Evolutionary conservation across 2,797 vertebrate genomes (phyloP), one percentile per base, ranked within the genome.

Genomic region (Dendrocincla tyrannina): DNA sequence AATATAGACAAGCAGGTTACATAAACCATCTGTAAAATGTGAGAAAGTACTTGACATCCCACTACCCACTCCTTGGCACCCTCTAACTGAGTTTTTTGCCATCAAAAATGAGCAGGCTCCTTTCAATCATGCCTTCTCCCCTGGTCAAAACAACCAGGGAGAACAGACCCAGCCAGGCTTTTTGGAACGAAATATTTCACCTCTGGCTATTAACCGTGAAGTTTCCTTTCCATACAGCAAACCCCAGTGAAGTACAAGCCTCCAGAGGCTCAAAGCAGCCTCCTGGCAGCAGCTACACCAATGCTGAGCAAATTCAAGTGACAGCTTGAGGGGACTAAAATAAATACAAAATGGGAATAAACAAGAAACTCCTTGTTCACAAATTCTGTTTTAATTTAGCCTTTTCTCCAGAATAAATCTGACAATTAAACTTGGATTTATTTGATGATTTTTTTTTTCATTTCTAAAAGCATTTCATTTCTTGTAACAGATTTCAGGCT

Each of bases 11-110:
- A 89, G 82, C 73, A 86, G 91, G 85, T 97, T 97, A 92, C 7
- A 93, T 94, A 95, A 95, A 70, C 76, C 93, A 75, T 68, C 85
- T 42, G 83, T 80, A 83, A 83, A 77, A 95, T 93, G 91, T 18
- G 79, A 80, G 82, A 89, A 96, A 94, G 89, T 23, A 85, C 93
- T 95, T 85, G 89, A 91, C 90, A 96, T 92, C 94, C 79, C 73
- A 28, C 93, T 89, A 7, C 94, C 93, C 91, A 68, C 94, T 78
- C 68, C 85, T 16, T 58, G 85, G 94, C 93, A 88, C 50, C 64
- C 50, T 74, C 53, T 17, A 22, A 32, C 33, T 25, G 77, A 17
- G 42, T n/a, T 30, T 69, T 78, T 44, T 91, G 75, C 87, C 64
- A 44, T 42, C 16, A 11, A 53, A 89, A 92, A 69, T 1, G 42